Percentiles rank a stretch among this genome's conserved stretches.
These are phyloP conservation scores for Norana najaformis DNA, from an alignment of 2,888 invertebrate species.

Conservation along the genomic window DNA sequence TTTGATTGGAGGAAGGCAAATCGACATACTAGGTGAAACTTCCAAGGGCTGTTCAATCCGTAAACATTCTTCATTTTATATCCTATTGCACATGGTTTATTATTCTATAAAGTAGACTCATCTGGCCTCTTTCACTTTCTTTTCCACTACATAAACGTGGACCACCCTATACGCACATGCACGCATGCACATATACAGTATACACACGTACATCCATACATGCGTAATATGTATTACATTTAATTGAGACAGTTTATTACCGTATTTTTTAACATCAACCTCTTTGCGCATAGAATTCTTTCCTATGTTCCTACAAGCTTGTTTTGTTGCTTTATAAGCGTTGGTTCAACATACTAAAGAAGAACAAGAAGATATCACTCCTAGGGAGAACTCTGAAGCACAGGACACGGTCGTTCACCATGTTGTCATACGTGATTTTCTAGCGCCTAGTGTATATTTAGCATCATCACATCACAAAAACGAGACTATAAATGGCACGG, in stretches of 20 bases:
- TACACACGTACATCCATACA: neutral
- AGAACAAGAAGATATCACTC: neutral
- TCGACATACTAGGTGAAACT: too few relatives aligned
- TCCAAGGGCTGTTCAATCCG: too few relatives aligned
- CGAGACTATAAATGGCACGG: neutral
- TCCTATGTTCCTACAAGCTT: neutral
- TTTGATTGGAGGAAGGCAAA: too few relatives aligned
- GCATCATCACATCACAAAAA: neutral
- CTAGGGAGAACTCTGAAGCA: neutral
- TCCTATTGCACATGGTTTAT: too few relatives aligned
- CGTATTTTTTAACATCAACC: neutral
- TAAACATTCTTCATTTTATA: too few relatives aligned
- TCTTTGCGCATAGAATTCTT: neutral
- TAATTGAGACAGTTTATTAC: neutral
- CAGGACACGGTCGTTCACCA: neutral
- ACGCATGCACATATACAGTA: neutral
- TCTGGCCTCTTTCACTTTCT: too few relatives aligned
- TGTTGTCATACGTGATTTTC: neutral
- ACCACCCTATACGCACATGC: neutral
- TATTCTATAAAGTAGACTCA: too few relatives aligned
- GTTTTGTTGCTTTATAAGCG: too few relatives aligned
- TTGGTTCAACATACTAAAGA: neutral
- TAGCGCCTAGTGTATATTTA: neutral
- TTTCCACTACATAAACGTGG: too few relatives aligned
- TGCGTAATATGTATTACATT: neutral